Conservation (phyloP, 2,113 vertebrate genomes). For the Mustelus asterias region DNA sequence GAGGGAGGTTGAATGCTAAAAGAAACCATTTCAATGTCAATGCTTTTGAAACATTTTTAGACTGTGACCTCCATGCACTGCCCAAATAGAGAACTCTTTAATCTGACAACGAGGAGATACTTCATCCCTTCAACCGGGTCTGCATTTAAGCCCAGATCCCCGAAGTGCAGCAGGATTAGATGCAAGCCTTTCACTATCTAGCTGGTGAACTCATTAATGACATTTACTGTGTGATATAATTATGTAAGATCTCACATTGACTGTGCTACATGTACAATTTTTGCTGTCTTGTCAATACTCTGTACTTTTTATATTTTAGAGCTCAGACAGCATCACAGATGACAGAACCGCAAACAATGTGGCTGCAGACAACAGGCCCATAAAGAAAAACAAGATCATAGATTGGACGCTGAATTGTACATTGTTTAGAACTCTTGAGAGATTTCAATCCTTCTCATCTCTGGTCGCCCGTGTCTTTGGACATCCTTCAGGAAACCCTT, state of each 20-base stretch:
- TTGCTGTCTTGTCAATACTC: not conserved
- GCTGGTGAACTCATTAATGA: not conserved
- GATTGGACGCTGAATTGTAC: not conserved
- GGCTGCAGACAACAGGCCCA: not conserved
- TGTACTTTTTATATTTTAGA: constrained; percentile 6
- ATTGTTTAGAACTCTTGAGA: not conserved
- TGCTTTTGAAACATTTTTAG: not conserved
- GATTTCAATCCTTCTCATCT: constrained; percentile 29
- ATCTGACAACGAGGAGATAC: not conserved
- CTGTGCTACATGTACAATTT: not conserved
- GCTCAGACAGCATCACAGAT: not conserved
- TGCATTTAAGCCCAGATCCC: not conserved
- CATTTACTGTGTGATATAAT: not conserved
- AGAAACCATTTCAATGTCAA: not conserved
- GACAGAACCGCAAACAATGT: not conserved
- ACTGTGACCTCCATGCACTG: not conserved
- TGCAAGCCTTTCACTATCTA: not conserved
- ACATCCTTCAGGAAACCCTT: constrained; percentile 24
- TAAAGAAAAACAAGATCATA: not conserved
- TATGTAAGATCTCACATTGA: not conserved
- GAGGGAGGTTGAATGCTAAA: not conserved
- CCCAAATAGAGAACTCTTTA: not conserved
- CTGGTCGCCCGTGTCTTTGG: constrained; percentile 26
- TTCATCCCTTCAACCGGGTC: not conserved
- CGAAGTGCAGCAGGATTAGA: not conserved